Conservation (phyloP, 2,113 vertebrate species). For the Paradisaea rubra region DNA sequence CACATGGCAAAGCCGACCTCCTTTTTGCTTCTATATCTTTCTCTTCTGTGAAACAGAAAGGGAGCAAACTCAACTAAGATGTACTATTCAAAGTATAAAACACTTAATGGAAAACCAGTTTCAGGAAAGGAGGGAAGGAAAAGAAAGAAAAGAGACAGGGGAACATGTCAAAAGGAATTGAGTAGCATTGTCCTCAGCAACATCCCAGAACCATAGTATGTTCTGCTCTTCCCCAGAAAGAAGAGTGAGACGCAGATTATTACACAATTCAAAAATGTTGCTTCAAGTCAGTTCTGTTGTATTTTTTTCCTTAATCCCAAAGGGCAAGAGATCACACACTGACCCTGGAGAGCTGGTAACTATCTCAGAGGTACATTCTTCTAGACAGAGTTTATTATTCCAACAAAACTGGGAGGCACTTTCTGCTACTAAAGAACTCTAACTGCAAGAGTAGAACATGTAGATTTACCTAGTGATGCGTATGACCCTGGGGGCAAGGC, state of each 20-base stretch:
- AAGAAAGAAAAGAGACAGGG: not conserved
- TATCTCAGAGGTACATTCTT: not conserved
- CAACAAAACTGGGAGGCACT: not conserved
- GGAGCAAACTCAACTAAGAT: not conserved
- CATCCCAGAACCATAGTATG: not conserved
- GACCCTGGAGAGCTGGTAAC: not conserved
- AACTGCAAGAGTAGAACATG: not conserved
- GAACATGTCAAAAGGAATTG: not conserved
- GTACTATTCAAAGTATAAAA: not conserved
- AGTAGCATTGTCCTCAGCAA: not conserved
- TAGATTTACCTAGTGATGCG: constrained; percentile 89
- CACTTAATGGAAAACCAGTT: not conserved
- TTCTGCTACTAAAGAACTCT: not conserved
- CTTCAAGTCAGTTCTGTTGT: not conserved
- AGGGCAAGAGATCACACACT: constrained; percentile 4
- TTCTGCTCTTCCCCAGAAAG: not conserved
- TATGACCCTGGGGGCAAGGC: constrained; percentile 96
- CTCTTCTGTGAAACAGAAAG: not conserved
- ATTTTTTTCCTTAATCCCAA: not conserved
- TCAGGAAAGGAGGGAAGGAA: not conserved
- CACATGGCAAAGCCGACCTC: fast-evolving
- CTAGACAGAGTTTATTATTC: not conserved
- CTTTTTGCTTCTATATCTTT: not conserved
- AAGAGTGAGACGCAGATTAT: not conserved
- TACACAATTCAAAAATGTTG: not conserved